phyloP scores from a whole-genome alignment of 2,888 invertebrate genomes.

The Cosmia trapezina region DNA sequence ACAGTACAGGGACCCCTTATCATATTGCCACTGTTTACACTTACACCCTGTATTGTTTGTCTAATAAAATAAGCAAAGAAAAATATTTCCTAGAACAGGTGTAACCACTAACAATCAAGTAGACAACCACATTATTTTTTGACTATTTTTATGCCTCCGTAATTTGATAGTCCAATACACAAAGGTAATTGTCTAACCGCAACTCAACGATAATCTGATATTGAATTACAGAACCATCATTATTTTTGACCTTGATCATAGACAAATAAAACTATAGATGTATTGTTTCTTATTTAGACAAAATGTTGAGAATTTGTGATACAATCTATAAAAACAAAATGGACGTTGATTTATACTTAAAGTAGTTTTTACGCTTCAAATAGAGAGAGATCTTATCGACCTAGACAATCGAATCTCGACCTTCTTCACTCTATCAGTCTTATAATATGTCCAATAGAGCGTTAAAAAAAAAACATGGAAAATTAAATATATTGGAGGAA shows the following conservation, averaged over 20 bases:
- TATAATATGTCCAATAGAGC: too few relatives aligned
- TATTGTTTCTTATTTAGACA: constrained; percentile 11
- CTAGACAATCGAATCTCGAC: background rate
- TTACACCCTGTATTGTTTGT: too few relatives aligned
- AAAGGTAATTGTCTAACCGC: constrained; percentile 46
- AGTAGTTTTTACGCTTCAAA: constrained; percentile 8
- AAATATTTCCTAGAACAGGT: background rate
- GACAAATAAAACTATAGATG: background rate
- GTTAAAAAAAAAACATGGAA: too few relatives aligned
- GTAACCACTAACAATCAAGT: background rate
- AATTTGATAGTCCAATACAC: constrained; percentile 49
- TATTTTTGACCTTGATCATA: constrained; percentile 30
- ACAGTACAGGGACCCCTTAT: too few relatives aligned
- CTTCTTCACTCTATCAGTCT: background rate
- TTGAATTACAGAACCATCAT: constrained; percentile 43
- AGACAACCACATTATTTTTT: constrained; percentile 15
- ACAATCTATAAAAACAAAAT: constrained; percentile 24
- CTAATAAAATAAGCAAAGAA: background rate
- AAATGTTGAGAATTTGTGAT: constrained; percentile 26
- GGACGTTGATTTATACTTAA: constrained; percentile 40
- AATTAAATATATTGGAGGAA: background rate
- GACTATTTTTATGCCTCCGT: constrained; percentile 15
- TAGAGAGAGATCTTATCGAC: constrained; percentile 5
- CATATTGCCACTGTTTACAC: too few relatives aligned
- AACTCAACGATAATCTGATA: constrained; percentile 39